Evolutionary conservation across 1,140 invertebrate species (phyloP).

Genomic region (Lasioglossum baleicum): DNA sequence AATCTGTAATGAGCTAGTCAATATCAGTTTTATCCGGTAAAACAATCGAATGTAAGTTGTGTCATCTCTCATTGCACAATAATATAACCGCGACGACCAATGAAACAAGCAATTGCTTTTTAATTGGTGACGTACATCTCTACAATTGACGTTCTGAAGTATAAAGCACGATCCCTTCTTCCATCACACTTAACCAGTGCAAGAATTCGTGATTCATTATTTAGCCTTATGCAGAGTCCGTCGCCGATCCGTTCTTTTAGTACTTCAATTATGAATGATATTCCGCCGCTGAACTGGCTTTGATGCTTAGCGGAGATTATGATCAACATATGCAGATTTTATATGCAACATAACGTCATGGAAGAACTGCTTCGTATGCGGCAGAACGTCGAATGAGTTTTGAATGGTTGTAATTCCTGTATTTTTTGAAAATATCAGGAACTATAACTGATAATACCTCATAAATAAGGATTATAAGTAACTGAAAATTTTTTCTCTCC

Average conservation of each 20-base stretch:
- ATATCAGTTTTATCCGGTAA: constrained; percentile 57
- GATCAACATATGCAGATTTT: too few relatives aligned
- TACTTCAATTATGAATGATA: neutral
- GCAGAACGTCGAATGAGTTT: neutral
- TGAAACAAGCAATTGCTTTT: constrained; percentile 29
- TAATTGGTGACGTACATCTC: constrained; percentile 32
- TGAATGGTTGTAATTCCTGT: too few relatives aligned
- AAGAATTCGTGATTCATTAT: constrained; percentile 8
- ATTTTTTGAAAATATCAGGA: too few relatives aligned
- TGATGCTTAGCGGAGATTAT: too few relatives aligned
- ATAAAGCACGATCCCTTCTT: neutral
- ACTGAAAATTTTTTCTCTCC: too few relatives aligned
- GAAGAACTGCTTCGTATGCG: neutral
- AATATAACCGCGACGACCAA: constrained; percentile 19
- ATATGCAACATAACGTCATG: too few relatives aligned
- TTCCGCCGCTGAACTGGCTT: too few relatives aligned
- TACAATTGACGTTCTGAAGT: constrained; percentile 17
- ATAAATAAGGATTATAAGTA: too few relatives aligned
- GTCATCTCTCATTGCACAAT: constrained; percentile 20
- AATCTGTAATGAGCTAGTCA: constrained; percentile 29
- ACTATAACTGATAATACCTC: too few relatives aligned
- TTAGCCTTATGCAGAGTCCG: neutral
- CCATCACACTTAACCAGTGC: neutral
- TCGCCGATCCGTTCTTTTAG: neutral
- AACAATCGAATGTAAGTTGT: constrained; percentile 36